A percentile compares a stretch with the other conserved stretches of the same genome.
These are phyloP conservation scores for Ceyx margarethae DNA, from an alignment of 2,113 vertebrate genomes.

Conservation along the genomic window DNA sequence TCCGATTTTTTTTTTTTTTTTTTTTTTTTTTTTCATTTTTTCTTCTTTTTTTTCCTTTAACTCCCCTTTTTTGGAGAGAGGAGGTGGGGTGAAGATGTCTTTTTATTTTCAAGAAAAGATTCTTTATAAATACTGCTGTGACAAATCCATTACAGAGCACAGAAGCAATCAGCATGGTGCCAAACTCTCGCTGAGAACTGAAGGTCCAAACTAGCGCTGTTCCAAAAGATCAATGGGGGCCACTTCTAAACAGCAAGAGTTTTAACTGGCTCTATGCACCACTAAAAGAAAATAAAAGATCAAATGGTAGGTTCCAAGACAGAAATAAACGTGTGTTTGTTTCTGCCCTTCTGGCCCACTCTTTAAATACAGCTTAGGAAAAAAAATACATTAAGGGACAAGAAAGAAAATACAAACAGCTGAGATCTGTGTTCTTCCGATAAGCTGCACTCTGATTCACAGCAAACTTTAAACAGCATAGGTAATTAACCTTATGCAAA, in stretches of 20 bases:
- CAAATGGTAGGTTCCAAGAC: conserved; percentile 23
- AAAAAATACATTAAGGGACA: conserved; percentile 1
- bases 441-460: conserved; percentile 5
- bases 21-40: not conserved
- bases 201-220: conserved; percentile 38
- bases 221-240: conserved; percentile 56
- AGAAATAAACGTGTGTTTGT: conserved; percentile 44
- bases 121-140: conserved; percentile 53
- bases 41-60: not conserved
- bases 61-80: not conserved
- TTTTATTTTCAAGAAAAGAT: conserved; percentile 54
- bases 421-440: conserved; percentile 44
- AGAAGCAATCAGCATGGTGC: conserved; percentile 51
- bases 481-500: conserved; percentile 27
- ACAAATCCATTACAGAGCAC: conserved; percentile 65
- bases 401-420: not conserved
- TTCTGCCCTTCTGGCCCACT: conserved; percentile 25
- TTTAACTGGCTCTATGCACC: conserved; percentile 14
- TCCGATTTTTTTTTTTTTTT: not conserved
- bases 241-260: conserved; percentile 22
- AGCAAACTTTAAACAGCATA: not conserved
- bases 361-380: conserved; percentile 9
- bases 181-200: conserved; percentile 61
- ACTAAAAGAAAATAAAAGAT: conserved; percentile 56
- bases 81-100: not conserved